Conservation (phyloP, 2,113 vertebrate species). For the Silurus asotus region DNA sequence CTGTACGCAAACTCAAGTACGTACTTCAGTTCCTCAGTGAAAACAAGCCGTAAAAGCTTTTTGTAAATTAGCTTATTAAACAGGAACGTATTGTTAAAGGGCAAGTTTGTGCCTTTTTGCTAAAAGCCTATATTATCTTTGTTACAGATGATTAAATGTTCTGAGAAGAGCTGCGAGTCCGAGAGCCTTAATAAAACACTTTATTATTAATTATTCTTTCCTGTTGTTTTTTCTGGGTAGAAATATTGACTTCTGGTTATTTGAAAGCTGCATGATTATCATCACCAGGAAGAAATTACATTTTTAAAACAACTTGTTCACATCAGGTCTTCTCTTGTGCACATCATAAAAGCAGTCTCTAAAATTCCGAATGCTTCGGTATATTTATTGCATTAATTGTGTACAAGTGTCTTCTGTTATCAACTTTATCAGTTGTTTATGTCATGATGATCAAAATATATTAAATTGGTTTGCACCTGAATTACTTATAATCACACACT, state of each 20-base stretch:
- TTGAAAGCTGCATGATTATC: background rate
- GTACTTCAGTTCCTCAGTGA: constrained; percentile 61
- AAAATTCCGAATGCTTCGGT: no score
- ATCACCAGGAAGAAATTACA: no score
- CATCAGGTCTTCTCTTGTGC: no score
- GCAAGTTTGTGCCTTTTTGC: constrained; percentile 59
- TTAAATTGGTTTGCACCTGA: no score
- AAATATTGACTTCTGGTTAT: constrained; percentile 3
- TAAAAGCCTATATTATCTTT: constrained; percentile 64
- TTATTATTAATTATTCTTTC: background rate
- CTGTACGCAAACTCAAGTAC: constrained; percentile 52
- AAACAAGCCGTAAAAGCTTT: constrained; percentile 78
- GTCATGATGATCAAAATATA: no score
- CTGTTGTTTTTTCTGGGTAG: background rate
- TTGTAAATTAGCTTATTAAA: constrained; percentile 69
- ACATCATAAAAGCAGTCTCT: no score
- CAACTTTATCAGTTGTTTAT: no score
- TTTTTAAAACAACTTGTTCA: no score
- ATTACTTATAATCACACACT: no score
- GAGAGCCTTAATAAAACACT: background rate
- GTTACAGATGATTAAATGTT: constrained; percentile 32
- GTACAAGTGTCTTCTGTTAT: no score
- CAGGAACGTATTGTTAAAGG: constrained; percentile 63
- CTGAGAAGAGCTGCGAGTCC: constrained; percentile 20
- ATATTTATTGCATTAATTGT: no score